These are phyloP conservation scores for Caenorhabditis angaria DNA, from an alignment of 2,888 invertebrate species.

Conservation along the genomic window DNA sequence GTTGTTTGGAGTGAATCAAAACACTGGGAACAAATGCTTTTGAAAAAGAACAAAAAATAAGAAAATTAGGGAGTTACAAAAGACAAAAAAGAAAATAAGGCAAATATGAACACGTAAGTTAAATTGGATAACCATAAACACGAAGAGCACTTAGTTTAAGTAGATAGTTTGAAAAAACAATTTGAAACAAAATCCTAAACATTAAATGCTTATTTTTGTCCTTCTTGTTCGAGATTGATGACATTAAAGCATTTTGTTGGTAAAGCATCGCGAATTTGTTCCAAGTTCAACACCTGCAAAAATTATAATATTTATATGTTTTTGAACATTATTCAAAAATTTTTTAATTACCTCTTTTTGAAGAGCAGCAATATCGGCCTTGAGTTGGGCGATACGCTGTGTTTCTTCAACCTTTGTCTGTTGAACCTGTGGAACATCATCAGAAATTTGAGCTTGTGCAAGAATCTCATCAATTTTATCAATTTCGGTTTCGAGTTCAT, in stretches of 20 bases:
- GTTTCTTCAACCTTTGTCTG: slow-evolving; percentile 44
- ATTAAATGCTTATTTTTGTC: slow-evolving; percentile 48
- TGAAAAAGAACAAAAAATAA: neutral
- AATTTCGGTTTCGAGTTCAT: slow-evolving; percentile 72
- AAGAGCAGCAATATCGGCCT: slow-evolving; percentile 44
- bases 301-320: slow-evolving; percentile 5
- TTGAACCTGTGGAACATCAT: slow-evolving; percentile 50
- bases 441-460: slow-evolving; percentile 47
- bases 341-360: slow-evolving; percentile 36
- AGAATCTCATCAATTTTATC: slow-evolving; percentile 58
- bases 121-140: neutral
- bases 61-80: neutral
- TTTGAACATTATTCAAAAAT: slow-evolving; percentile 12
- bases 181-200: neutral
- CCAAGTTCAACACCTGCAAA: slow-evolving; percentile 83
- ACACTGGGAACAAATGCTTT: slow-evolving; percentile 10
- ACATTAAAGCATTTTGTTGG: slow-evolving; percentile 82
- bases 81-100: neutral
- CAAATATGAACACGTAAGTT: slow-evolving; percentile 12
- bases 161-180: neutral
- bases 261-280: slow-evolving; percentile 82
- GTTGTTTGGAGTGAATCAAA: slow-evolving; percentile 2
- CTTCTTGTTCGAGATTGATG: slow-evolving; percentile 69
- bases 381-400: slow-evolving; percentile 34
- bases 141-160: neutral